Conservation (phyloP, 2,797 vertebrate genomes). For the Crenuchus spilurus region DNA sequence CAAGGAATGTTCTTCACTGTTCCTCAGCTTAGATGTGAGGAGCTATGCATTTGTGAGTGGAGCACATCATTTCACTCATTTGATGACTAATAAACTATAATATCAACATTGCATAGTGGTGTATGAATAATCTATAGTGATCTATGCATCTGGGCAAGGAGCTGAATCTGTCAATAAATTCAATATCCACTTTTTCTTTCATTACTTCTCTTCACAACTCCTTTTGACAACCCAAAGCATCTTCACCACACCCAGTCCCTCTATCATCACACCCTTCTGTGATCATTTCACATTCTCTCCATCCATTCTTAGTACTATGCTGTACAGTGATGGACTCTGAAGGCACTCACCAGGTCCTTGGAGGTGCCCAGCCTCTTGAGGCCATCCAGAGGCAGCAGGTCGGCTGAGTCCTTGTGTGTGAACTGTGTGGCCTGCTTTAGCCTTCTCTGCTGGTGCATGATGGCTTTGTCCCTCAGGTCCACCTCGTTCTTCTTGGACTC, state of each 20-base stretch:
- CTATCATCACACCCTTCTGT: neutral
- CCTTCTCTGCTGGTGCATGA: conserved; percentile 90
- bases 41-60: too few relatives aligned
- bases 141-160: too few relatives aligned
- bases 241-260: neutral
- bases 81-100: neutral
- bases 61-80: too few relatives aligned
- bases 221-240: neutral
- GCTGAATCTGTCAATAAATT: too few relatives aligned
- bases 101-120: too few relatives aligned
- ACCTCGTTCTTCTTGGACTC: conserved; percentile 79
- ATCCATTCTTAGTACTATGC: neutral
- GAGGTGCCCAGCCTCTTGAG: conserved; percentile 92
- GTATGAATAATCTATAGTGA: too few relatives aligned
- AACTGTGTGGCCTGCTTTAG: conserved; percentile 96
- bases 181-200: too few relatives aligned
- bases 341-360: conserved; percentile 91
- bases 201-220: too few relatives aligned
- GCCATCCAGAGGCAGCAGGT: conserved; percentile 94
- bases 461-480: conserved; percentile 85
- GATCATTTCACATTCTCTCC: neutral
- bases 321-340: neutral
- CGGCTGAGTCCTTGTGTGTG: conserved; percentile 95
- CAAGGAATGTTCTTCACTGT: too few relatives aligned
- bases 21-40: too few relatives aligned